Evolutionary conservation across 2,888 invertebrate species (phyloP).

Genomic region (Melinopterus prodromus): DNA sequence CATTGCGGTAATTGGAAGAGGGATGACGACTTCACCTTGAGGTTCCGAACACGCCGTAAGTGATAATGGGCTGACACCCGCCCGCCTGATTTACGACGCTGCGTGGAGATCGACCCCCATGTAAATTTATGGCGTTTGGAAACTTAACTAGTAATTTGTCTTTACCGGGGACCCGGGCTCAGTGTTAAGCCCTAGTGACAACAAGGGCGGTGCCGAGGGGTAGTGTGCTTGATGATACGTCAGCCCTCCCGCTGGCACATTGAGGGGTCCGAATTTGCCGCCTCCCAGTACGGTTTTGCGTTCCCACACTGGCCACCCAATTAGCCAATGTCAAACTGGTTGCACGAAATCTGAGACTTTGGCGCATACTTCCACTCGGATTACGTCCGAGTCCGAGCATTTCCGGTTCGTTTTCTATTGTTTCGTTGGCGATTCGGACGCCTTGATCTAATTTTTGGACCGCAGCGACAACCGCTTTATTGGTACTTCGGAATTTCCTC

Average conservation of each 20-base stretch:
- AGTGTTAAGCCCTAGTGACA: constrained; percentile 21
- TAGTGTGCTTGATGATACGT: constrained; percentile 31
- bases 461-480: constrained; percentile 17
- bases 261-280: constrained; percentile 32
- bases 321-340: constrained; percentile 28
- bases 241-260: constrained; percentile 33
- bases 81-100: background rate
- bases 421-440: constrained; percentile 10
- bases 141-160: background rate
- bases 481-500: background rate
- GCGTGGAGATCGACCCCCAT: background rate
- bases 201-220: constrained; percentile 33
- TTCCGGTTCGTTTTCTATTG: constrained; percentile 33
- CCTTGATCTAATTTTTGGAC: constrained; percentile 29
- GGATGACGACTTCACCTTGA: background rate
- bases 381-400: constrained; percentile 29
- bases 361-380: constrained; percentile 21
- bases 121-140: background rate
- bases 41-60: background rate
- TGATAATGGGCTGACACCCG: constrained; percentile 4
- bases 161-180: background rate
- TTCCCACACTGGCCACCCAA: constrained; percentile 33
- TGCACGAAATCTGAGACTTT: constrained; percentile 21
- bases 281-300: constrained; percentile 28
- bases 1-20: constrained; percentile 4